These are phyloP conservation scores for Ennomos quercinarius DNA, from an alignment of 2,888 invertebrate genomes.

Conservation along the genomic window DNA sequence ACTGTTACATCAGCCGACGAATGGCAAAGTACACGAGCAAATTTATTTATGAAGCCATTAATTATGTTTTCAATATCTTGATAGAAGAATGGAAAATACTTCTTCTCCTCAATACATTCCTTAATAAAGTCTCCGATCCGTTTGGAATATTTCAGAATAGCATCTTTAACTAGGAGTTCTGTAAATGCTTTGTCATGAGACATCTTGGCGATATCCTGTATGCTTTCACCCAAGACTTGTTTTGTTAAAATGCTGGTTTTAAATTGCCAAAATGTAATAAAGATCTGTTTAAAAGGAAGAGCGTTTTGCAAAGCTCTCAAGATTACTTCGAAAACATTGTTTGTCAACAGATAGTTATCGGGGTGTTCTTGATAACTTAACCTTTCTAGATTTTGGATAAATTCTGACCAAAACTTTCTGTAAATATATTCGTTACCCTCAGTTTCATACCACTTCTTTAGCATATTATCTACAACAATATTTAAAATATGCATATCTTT, in stretches of 20 bases:
- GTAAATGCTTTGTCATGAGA: neutral
- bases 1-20: neutral
- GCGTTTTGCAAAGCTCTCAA: neutral
- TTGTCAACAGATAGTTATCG: too few species aligned
- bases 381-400: neutral
- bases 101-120: constrained; percentile 7
- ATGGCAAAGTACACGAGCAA: neutral
- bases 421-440: constrained; percentile 6
- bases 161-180: neutral
- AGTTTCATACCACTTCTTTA: constrained; percentile 4
- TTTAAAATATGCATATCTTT: constrained; percentile 1
- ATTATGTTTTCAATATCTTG: neutral
- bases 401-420: constrained; percentile 6
- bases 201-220: neutral
- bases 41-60: too few species aligned
- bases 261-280: constrained; percentile 1
- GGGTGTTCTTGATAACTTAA: neutral
- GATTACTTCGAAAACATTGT: neutral
- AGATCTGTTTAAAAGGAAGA: constrained; percentile 9
- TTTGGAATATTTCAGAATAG: neutral
- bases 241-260: constrained; percentile 3
- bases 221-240: constrained; percentile 1
- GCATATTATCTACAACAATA: constrained; percentile 2
- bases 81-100: constrained; percentile 5
- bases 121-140: constrained; percentile 1